These are phyloP conservation scores for Myrmophylax atrothorax DNA, from an alignment of 2,113 vertebrate genomes.

Conservation along the genomic window DNA sequence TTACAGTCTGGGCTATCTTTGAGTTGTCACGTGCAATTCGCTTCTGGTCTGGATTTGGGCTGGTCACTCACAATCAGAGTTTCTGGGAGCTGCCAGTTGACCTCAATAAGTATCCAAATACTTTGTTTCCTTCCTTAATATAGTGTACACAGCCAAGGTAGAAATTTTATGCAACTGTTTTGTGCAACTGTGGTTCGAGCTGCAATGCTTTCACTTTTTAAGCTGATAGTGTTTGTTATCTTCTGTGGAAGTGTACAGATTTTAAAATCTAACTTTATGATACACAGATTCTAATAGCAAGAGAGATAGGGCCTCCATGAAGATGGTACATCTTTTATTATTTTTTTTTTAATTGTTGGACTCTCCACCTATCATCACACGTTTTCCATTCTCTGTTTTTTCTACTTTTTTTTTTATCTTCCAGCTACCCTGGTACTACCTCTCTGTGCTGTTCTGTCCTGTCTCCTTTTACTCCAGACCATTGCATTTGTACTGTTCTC, in stretches of 20 bases:
- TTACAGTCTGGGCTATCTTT: neutral
- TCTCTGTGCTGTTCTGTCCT: neutral
- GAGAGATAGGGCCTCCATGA: neutral
- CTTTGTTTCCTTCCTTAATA: neutral
- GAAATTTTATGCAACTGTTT: neutral
- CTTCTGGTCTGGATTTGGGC: neutral
- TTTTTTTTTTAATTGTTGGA: neutral
- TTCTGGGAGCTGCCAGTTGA: neutral
- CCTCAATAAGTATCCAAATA: neutral
- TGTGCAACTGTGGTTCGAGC: neutral
- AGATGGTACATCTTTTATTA: neutral
- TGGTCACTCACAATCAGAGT: neutral
- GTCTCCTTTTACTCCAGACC: neutral
- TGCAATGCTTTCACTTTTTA: neutral
- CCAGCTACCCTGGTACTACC: neutral
- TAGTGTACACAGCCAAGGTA: neutral
- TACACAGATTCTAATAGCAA: neutral
- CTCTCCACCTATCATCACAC: neutral
- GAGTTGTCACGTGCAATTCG: neutral
- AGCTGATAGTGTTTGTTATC: neutral
- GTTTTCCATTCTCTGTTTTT: neutral
- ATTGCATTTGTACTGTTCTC: neutral
- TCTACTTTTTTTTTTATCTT: neutral
- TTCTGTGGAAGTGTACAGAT: neutral
- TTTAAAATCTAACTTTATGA: neutral